Base-by-base conservation (phyloP, 2,888 invertebrate genomes). In the Andrena bucephala region DNA sequence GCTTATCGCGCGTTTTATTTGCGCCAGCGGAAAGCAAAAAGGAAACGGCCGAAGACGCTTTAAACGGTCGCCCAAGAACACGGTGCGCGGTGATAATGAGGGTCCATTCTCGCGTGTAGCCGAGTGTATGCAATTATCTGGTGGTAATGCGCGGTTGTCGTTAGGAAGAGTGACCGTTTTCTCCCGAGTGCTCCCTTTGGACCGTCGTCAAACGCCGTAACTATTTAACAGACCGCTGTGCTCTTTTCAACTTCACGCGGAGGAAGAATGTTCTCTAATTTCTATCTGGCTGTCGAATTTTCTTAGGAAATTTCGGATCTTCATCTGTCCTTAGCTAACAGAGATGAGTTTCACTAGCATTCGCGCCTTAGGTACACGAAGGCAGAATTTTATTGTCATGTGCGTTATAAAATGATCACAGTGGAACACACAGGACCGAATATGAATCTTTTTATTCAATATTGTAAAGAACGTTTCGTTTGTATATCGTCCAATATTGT, bases 401-500 rank as follows among this genome's bases (percentile, higher is more conserved):
- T 48, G 24, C 27, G 24, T 57, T 71, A 76, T n/a, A 69, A 63
- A 83, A 73, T 57, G n/a, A 76, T 73, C 31, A 31, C n/a, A 76
- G 24, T 13, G 2, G 33, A 57, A 59, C 6, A 24, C 10, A 36
- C 2, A 24, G 24, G 0, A 36, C 13, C 1, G 3, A 62, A 10
- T 5, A 42, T 2, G 0, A 67, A 13, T 33, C 8, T 68, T 60
- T 31, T n/a, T 36, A 62, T n/a, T 95, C 95, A 99, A 95, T 99
- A 99, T 94, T 99, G 99, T 93, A 99, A 97, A 94, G 99, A 99
- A 93, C 99, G 96, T 94, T 99, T 99, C 0, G 99, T 99, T 94
- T 99, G 99, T 93, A 99, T 99, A 93, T 99, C 99, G 93, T 99
- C 99, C 81, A 99, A 95, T 89, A 99, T 97, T 92, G 98, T 97